Conservation (phyloP, 1,140 invertebrate species). For the Micrasema longulum region DNA sequence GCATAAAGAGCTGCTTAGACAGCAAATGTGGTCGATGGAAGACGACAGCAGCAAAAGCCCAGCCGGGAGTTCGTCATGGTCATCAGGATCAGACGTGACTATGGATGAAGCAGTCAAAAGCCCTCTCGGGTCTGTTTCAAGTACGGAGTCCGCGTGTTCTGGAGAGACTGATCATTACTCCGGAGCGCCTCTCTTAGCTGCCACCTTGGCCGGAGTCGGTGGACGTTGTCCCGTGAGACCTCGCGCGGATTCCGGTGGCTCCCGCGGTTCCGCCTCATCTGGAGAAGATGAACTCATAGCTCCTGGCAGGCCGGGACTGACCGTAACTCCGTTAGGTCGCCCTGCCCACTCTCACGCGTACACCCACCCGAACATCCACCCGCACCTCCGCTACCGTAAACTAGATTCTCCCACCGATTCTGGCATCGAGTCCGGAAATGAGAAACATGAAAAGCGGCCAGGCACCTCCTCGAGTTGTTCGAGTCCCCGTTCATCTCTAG, state of each 20-base stretch:
- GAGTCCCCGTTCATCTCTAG: slow-evolving; percentile 85
- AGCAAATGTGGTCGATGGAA: slow-evolving; percentile 75
- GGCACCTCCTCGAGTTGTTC: slow-evolving; percentile 86
- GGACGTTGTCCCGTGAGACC: slow-evolving; percentile 73
- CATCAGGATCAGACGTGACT: slow-evolving; percentile 75
- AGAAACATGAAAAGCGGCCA: slow-evolving; percentile 81
- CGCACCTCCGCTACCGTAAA: slow-evolving; percentile 77
- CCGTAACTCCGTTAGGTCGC: slow-evolving; percentile 73
- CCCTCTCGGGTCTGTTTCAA: slow-evolving; percentile 86
- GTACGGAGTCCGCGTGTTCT: slow-evolving; percentile 78
- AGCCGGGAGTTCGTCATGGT: slow-evolving; percentile 73
- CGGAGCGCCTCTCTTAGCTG: slow-evolving; percentile 80
- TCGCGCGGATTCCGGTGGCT: slow-evolving; percentile 79
- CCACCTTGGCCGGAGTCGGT: slow-evolving; percentile 76
- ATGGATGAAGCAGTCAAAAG: slow-evolving; percentile 85
- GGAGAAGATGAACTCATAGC: slow-evolving; percentile 77
- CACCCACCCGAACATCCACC: slow-evolving; percentile 64
- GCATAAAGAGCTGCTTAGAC: slow-evolving; percentile 83
- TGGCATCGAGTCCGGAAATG: slow-evolving; percentile 92
- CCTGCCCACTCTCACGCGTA: slow-evolving; percentile 64
- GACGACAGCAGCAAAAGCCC: slow-evolving; percentile 73
- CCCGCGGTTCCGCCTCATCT: slow-evolving; percentile 71
- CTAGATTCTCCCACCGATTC: slow-evolving; percentile 92
- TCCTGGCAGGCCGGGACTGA: slow-evolving; percentile 75
- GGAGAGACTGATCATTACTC: slow-evolving; percentile 66